phyloP scores from a whole-genome alignment of 2,113 vertebrate species.

The Pantherophis guttatus region DNA sequence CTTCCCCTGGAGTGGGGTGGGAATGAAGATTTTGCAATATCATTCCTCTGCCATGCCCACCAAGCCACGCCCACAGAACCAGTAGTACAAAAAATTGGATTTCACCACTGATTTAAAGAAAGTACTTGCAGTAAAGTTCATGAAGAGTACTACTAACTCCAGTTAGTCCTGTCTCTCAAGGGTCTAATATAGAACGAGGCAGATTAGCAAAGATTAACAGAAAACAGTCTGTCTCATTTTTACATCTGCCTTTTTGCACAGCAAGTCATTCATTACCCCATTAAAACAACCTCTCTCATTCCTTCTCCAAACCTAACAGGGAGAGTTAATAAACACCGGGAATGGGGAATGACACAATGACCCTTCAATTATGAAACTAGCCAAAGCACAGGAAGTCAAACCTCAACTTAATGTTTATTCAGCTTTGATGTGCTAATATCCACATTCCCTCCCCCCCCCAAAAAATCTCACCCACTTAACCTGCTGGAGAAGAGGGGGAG shows the following conservation, averaged over 20 bases:
- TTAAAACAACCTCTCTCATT: conserved; percentile 42
- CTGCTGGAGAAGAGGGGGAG: accelerated
- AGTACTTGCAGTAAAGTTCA: too few species aligned
- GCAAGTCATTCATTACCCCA: background rate
- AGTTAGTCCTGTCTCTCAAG: conserved; percentile 13
- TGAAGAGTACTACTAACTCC: too few species aligned
- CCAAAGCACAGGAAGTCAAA: conserved; percentile 50
- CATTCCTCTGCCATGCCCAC: too few species aligned
- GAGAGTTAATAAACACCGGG: conserved; percentile 44
- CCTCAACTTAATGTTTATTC: conserved; percentile 53
- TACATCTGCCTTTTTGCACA: conserved; percentile 52
- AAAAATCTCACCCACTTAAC: conserved; percentile 25
- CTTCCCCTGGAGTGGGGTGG: too few species aligned
- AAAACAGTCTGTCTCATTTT: conserved; percentile 28
- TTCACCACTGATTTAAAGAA: too few species aligned
- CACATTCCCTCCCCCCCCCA: conserved; percentile 10
- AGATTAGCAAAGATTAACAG: conserved; percentile 38
- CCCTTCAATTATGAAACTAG: conserved; percentile 37
- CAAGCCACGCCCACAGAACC: too few species aligned
- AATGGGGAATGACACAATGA: conserved; percentile 17
- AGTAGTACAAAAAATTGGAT: too few species aligned
- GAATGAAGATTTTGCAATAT: too few species aligned
- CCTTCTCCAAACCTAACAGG: conserved; percentile 31
- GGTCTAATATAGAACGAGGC: conserved; percentile 28
- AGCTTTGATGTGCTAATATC: conserved; percentile 50